Evolutionary conservation across 2,888 invertebrate species (phyloP), one percentile per base, ranked within the genome.

Genomic region (Hypena proboscidalis): DNA sequence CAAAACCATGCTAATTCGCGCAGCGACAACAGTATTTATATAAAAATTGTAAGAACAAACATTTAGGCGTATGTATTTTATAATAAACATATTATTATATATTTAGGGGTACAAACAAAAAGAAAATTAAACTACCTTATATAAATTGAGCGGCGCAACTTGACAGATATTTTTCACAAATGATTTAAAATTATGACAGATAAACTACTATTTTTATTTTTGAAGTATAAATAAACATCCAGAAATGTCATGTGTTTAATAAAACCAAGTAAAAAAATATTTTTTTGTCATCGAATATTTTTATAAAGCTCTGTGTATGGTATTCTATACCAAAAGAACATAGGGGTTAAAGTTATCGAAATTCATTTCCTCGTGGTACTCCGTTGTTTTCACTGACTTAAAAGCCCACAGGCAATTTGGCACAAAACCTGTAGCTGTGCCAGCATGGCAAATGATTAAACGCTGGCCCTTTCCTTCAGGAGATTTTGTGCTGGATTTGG

Each of bases 111-210:
- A 7, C 13, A 23, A 34, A 34, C 11, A 23, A 35, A 36, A 42
- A 42, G 22, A 35, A 35, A 27, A 29, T 42, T 30, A 35, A 43
- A 38, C 34, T 41, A 41, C 37, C 44, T 22, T 44, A 44, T 27
- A 27, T 33, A 45, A 31, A 19, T 35, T 35, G 38, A 34, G 38
- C 34, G 38, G 33, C 30, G 34, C 44, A 45, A 34, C 44, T 26
- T 38, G 39, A 22, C 34, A 38, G 44, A 38, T 45, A 45, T 23
- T 45, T 45, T 45, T 45, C 34, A 38, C 29, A 44, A 38, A 37
- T 37, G 37, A 44, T 44, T 44, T 33, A 44, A 37, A 44, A 44
- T 38, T 15, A 38, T 45, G 38, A 39, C 44, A 38, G 33, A 29
- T 45, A 38, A 13, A 8, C 5, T 8, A 29, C 27, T 10, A 15